Conservation (phyloP, 2,888 invertebrate species). For the Spicauda simplicius region DNA sequence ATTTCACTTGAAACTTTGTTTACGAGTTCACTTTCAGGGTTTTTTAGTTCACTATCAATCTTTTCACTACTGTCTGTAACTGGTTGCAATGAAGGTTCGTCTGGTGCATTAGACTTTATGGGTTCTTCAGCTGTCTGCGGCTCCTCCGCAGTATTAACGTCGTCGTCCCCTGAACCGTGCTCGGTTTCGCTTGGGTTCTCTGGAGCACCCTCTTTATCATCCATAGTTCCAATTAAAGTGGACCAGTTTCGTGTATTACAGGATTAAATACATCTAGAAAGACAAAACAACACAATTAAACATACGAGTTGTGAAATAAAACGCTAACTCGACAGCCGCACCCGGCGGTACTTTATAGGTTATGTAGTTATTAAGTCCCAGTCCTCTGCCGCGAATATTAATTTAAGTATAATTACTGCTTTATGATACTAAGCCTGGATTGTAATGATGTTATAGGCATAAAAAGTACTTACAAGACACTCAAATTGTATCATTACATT, state of each 20-base stretch:
- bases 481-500: neutral
- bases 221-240: conserved; percentile 67
- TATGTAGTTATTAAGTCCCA: conserved; percentile 51
- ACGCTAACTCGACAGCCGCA: conserved; percentile 45
- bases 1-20: conserved; percentile 41
- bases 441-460: neutral
- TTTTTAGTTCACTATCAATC: conserved; percentile 42
- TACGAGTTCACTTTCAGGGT: conserved; percentile 43
- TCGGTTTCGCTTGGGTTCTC: conserved; percentile 53
- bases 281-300: conserved; percentile 29
- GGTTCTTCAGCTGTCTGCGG: conserved; percentile 38
- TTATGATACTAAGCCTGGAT: neutral
- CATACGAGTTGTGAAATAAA: conserved; percentile 6
- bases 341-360: conserved; percentile 76
- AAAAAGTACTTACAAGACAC: neutral
- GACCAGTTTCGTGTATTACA: conserved; percentile 48
- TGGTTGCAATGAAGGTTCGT: neutral
- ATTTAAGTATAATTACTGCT: neutral
- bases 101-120: conserved; percentile 34
- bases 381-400: conserved; percentile 15
- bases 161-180: conserved; percentile 40
- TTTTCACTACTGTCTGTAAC: conserved; percentile 35
- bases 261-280: conserved; percentile 64
- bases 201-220: conserved; percentile 54
- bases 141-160: conserved; percentile 25